Base-by-base conservation (phyloP, 2,888 invertebrate genomes). In the Eretmocerus hayati region DNA sequence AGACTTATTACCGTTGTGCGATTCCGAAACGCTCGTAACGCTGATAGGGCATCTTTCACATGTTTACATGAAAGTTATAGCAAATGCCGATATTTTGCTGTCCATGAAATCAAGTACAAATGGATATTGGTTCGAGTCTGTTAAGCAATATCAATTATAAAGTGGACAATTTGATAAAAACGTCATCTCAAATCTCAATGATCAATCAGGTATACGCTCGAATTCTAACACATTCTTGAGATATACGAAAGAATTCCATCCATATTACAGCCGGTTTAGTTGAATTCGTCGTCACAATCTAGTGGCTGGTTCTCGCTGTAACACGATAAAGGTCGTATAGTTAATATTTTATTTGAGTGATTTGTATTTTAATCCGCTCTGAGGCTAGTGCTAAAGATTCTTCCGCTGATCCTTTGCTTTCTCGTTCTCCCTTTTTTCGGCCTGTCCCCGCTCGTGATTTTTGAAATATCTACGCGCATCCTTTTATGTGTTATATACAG, bases 321-420 rank as follows among this genome's bases (percentile, higher is more conserved):
- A 11, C 43, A 32, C 31, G 49, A 49, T 49, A 52, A 49, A 52
- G 52, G 48, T 43, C 52, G 49, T 48, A 52, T 48, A 48, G 48
- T 52, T 49, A 48, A 49, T 43, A 52, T 46, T 52, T 52, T 49
- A 49, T 52, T 53, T 49, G 53, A 49, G 49, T 50, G 53, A 53
- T 53, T 50, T 49, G 53, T 50, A 47, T 49, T 26, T 26, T 26
- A 26, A 26, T 26, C 26, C 26, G 26, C 11, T 26, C 11, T 26
- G 11, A 26, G 11, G 26, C 11, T 26, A 11, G 8, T 6, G 11
- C 40, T 31, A 42, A 43, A 21, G 48, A 46, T 43, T 42, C 48
- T 42, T 31, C 33, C 36, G 40, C 36, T 46, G 46, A 49, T 52
- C 46, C 49, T 37, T 37, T 33, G 22, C 42, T 33, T 39, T 37